A percentile compares a stretch with the other conserved stretches of the same genome.
Conservation (phyloP, 23 tunicate species). For the Trididemnum clinides region DNA sequence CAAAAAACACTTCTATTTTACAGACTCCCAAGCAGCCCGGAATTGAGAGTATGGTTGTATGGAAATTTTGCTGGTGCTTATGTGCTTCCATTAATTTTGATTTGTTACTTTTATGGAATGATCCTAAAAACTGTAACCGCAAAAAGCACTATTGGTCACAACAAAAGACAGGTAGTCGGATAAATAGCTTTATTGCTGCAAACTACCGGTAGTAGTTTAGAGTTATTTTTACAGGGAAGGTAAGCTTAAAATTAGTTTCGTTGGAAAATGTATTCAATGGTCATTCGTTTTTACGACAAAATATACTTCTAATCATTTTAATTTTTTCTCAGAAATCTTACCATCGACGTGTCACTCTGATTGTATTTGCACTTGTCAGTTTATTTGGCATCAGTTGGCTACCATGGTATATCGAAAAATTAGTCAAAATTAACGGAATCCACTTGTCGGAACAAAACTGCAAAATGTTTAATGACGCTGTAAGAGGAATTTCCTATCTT, state of each 20-base stretch:
- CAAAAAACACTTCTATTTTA: too few species aligned
- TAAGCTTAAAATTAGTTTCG: too few species aligned
- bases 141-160: slow-evolving; percentile 43
- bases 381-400: slow-evolving; percentile 81
- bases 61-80: slow-evolving; percentile 65
- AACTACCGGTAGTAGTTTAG: too few species aligned
- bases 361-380: slow-evolving; percentile 70
- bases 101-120: slow-evolving; percentile 86
- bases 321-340: slow-evolving; percentile 59
- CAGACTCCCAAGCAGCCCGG: not conserved
- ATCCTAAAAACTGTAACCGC: slow-evolving; percentile 64
- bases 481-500: slow-evolving; percentile 72
- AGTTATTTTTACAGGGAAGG: too few species aligned
- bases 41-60: slow-evolving; percentile 51
- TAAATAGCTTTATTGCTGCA: too few species aligned
- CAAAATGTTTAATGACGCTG: slow-evolving; percentile 41
- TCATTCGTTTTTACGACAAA: too few species aligned
- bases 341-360: slow-evolving; percentile 77
- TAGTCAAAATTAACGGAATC: slow-evolving; percentile 57
- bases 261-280: too few species aligned
- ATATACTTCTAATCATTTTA: too few species aligned
- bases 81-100: slow-evolving; percentile 67
- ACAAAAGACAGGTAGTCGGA: slow-evolving; percentile 62
- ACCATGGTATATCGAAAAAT: slow-evolving; percentile 80
- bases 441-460: slow-evolving; percentile 26